A percentile compares a stretch with the other conserved stretches of the same genome.
phyloP scores from a whole-genome alignment of 2,888 invertebrate genomes.

The Thereva nobilitata region DNA sequence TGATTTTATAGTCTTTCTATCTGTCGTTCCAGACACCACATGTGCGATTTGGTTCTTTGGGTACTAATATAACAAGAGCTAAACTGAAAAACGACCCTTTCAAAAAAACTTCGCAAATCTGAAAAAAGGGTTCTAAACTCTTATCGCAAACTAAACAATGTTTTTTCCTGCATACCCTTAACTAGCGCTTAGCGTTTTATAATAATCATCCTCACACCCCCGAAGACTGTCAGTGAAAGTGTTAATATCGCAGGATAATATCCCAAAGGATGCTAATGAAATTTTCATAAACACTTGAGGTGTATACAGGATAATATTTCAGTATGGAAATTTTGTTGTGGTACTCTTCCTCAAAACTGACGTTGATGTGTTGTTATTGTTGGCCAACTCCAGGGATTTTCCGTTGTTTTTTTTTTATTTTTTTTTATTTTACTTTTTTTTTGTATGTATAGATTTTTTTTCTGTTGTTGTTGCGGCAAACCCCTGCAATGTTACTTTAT shows the following conservation, averaged over 20 bases:
- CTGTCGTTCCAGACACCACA: too few relatives aligned
- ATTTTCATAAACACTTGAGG: constrained; percentile 40
- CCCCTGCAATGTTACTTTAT: too few relatives aligned
- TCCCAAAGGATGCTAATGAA: constrained; percentile 41
- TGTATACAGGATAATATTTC: constrained; percentile 36
- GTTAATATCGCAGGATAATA: constrained; percentile 39
- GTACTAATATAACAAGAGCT: too few relatives aligned
- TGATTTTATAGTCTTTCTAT: too few relatives aligned
- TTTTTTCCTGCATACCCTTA: constrained; percentile 13
- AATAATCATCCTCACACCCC: constrained; percentile 14
- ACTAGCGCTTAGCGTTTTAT: constrained; percentile 21
- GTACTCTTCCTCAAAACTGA: constrained; percentile 25
- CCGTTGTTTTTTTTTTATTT: constrained; percentile 17
- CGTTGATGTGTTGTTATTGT: constrained; percentile 28
- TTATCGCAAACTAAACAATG: neutral
- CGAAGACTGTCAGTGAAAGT: constrained; percentile 31
- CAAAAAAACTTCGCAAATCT: too few relatives aligned
- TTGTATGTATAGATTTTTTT: constrained; percentile 20
- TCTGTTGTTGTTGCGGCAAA: constrained; percentile 1
- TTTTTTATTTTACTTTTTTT: neutral
- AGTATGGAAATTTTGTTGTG: constrained; percentile 36
- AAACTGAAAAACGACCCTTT: too few relatives aligned
- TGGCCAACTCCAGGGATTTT: constrained; percentile 22
- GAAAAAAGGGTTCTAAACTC: too few relatives aligned
- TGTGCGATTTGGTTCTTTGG: too few relatives aligned